phyloP scores from a whole-genome alignment of 1,140 invertebrate genomes.

The Temnothorax nylanderi region DNA sequence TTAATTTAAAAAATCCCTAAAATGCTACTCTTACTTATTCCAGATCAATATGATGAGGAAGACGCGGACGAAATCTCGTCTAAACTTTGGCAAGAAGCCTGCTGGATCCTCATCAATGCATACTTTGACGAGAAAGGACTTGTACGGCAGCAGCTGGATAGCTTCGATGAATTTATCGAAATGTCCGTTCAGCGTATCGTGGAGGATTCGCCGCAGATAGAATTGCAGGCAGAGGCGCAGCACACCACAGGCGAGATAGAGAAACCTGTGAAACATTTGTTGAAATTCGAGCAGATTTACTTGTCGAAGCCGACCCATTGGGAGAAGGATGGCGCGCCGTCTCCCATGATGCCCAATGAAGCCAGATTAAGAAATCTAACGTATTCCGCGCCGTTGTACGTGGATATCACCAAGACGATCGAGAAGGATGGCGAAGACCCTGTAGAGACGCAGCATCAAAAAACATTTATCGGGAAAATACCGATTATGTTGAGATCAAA shows the following conservation, averaged over 20 bases:
- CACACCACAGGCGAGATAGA: conserved; percentile 97
- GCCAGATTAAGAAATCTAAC: conserved; percentile 95
- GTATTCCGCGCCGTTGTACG: conserved; percentile 99
- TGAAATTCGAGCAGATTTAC: conserved; percentile 99
- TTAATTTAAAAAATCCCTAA: not conserved
- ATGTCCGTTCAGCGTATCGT: conserved; percentile 99
- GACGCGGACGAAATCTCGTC: conserved; percentile 96
- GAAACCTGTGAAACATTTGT: conserved; percentile 94
- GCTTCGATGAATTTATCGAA: conserved; percentile 99
- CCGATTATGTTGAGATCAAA: conserved; percentile 99
- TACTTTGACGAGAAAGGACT: conserved; percentile 99
- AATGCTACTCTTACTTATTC: conserved; percentile 1
- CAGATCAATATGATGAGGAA: conserved; percentile 91
- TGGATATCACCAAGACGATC: conserved; percentile 99
- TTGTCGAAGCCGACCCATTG: conserved; percentile 99
- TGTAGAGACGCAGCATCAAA: conserved; percentile 93
- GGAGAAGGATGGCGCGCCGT: conserved; percentile 99
- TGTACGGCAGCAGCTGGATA: conserved; percentile 99
- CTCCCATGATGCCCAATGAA: conserved; percentile 99
- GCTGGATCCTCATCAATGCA: conserved; percentile 99
- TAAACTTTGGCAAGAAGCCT: conserved; percentile 99
- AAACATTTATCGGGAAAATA: conserved; percentile 99
- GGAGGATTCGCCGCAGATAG: conserved; percentile 98
- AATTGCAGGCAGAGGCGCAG: conserved; percentile 98
- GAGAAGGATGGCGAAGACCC: conserved; percentile 96